Evolutionary conservation across 2,797 vertebrate genomes (phyloP), one percentile per base, ranked within the genome.

Genomic region (Paratrypauchen microcephalus): DNA sequence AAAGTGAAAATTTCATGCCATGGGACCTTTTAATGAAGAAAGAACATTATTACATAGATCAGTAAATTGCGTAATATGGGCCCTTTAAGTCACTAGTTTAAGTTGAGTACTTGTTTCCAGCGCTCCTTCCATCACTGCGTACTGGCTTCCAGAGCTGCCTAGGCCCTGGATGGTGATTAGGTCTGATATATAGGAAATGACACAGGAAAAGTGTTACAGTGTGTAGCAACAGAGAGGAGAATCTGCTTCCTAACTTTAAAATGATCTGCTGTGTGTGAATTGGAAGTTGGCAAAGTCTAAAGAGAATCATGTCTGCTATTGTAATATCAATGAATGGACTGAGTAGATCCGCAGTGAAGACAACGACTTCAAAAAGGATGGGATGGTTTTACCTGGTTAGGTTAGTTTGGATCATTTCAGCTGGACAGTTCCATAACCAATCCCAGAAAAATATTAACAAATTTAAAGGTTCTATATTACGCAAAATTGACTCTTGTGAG

Each of bases 191-290:
- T 48, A 82, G 86, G 85, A 88, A 89, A 82, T 63, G 68, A 73
- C 78, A 81, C 68, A 65, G 71, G 74, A 79, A 78, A 78, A 82
- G 84, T 83, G 82, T 87, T 79, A 75, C 69, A 76, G 77, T 79
- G 76, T 73, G 74, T 77, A 80, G 76, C 83, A 79, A 60, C 65
- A 65, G 79, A 66, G 57, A 71, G 84, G 30, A 88, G 73, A 79
- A 87, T 87, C 78, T 78, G 77, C 77, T 87, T 83, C 86, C 88
- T 82, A 75, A 59, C 72, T 86, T 76, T 75, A 56, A 85, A 85
- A 69, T 65, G 55, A 69, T 67, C 76, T 28, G 67, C 6, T 39
- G 57, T 12, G 74, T 70, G 55, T 36, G 58, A 56, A 68, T 68
- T 6, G 18, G 63, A 63, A 78, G 70, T 73, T 85, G 78, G 75